Conservation (phyloP, 64 coral and sea anemone species). For the Stichodactyla helianthus region DNA sequence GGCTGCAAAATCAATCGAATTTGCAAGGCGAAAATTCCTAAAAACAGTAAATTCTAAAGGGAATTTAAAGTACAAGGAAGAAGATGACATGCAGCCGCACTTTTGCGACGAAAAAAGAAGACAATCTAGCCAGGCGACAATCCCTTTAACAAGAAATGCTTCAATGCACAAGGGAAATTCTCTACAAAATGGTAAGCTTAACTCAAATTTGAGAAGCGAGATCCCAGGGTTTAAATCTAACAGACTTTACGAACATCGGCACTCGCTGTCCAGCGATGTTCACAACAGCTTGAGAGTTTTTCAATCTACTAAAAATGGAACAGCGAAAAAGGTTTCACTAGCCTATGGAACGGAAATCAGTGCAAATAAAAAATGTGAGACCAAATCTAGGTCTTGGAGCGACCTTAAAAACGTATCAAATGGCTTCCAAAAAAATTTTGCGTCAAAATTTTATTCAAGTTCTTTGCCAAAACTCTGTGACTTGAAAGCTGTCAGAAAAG, state of each 20-base stretch:
- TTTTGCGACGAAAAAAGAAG: background rate
- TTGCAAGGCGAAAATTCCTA: background rate
- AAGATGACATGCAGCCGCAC: background rate
- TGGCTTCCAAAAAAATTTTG: background rate
- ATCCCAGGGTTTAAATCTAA: background rate
- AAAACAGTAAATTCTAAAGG: slow-evolving; percentile 1
- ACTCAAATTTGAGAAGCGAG: background rate
- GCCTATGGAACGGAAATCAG: background rate
- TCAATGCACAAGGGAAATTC: background rate
- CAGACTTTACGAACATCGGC: background rate
- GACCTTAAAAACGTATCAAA: background rate
- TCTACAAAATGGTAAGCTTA: background rate
- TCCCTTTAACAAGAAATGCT: background rate
- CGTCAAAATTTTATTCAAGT: background rate
- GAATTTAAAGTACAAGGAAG: background rate
- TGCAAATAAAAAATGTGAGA: background rate
- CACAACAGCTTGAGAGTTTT: background rate
- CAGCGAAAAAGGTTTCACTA: background rate
- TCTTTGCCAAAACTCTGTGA: background rate
- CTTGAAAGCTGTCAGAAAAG: background rate
- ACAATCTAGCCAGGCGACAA: background rate
- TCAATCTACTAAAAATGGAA: background rate
- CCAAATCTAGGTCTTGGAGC: background rate
- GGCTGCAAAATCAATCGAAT: background rate
- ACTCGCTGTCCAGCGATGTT: background rate